phyloP scores from a whole-genome alignment of 2,113 vertebrate species.

The Paramormyrops kingsleyae region DNA sequence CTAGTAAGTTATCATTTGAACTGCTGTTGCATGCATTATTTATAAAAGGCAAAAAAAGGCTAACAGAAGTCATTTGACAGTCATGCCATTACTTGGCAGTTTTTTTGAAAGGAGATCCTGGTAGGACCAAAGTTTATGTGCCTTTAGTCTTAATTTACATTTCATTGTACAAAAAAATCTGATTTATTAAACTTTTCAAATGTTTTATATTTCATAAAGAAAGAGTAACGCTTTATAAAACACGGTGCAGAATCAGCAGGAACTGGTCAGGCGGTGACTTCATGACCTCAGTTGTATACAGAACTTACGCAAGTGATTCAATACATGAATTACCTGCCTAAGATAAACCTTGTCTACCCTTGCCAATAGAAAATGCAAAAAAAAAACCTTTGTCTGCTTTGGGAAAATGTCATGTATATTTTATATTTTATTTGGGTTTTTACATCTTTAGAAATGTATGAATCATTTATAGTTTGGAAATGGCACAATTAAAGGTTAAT shows the following conservation, averaged over 20 bases:
- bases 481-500: constrained; percentile 89
- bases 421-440: constrained; percentile 81
- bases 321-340: constrained; percentile 31
- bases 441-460: constrained; percentile 84
- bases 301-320: constrained; percentile 70
- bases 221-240: constrained; percentile 72
- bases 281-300: constrained; percentile 63
- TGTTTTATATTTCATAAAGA: constrained; percentile 78
- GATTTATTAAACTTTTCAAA: constrained; percentile 80
- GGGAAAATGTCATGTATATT: constrained; percentile 74
- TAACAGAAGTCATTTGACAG: constrained; percentile 71
- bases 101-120: constrained; percentile 77
- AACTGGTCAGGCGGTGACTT: constrained; percentile 62
- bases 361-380: constrained; percentile 66
- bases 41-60: constrained; percentile 43
- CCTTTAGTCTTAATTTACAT: constrained; percentile 95
- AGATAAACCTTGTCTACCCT: neutral
- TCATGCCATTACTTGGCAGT: constrained; percentile 75
- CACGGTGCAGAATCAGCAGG: constrained; percentile 76
- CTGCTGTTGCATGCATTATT: constrained; percentile 77
- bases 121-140: constrained; percentile 99
- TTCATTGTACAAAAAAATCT: constrained; percentile 78
- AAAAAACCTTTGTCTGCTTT: constrained; percentile 68
- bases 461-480: constrained; percentile 80
- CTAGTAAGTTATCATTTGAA: constrained; percentile 69